Evolutionary conservation across 2,113 vertebrate genomes (phyloP).

Genomic region (Notarius lentiginosus): DNA sequence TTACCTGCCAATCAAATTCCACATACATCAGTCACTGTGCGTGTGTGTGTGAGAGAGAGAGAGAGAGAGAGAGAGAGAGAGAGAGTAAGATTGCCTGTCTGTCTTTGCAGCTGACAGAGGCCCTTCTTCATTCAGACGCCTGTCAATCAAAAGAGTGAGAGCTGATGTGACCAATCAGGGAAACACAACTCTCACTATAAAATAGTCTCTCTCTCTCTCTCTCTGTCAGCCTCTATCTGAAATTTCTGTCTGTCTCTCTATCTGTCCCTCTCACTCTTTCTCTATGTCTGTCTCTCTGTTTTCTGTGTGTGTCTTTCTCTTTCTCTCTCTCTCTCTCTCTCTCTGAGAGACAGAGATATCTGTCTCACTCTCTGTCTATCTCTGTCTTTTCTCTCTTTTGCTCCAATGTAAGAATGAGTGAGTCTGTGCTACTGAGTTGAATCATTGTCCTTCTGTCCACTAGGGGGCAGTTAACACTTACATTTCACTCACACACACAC

Average conservation of each 20-base stretch:
- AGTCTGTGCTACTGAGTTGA: not conserved
- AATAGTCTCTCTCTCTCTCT: not conserved
- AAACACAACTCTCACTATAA: conserved; percentile 5
- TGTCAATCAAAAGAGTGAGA: conserved; percentile 43
- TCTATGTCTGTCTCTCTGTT: not conserved
- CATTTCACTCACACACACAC: not conserved
- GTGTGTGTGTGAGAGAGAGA: conserved; percentile 29
- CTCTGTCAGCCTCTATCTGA: not conserved
- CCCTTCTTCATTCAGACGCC: conserved; percentile 24
- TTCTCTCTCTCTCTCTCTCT: not conserved
- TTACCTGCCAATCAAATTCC: conserved; percentile 47
- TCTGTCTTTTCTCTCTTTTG: not conserved
- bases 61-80: conserved; percentile 14
- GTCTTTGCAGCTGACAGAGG: conserved; percentile 51
- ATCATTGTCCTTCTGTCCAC: conserved; percentile 17
- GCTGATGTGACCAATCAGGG: conserved; percentile 43
- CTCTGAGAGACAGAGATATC: too few relatives aligned
- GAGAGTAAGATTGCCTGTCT: conserved; percentile 36
- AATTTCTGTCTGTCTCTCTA: not conserved
- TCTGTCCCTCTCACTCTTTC: not conserved
- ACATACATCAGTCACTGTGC: conserved; percentile 39
- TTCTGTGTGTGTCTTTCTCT: not conserved
- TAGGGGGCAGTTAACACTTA: conserved; percentile 46
- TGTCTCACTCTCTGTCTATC: not conserved
- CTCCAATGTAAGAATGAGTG: not conserved